These are phyloP conservation scores for Pyrgilauda ruficollis DNA, from an alignment of 2,113 vertebrate species.

Conservation along the genomic window DNA sequence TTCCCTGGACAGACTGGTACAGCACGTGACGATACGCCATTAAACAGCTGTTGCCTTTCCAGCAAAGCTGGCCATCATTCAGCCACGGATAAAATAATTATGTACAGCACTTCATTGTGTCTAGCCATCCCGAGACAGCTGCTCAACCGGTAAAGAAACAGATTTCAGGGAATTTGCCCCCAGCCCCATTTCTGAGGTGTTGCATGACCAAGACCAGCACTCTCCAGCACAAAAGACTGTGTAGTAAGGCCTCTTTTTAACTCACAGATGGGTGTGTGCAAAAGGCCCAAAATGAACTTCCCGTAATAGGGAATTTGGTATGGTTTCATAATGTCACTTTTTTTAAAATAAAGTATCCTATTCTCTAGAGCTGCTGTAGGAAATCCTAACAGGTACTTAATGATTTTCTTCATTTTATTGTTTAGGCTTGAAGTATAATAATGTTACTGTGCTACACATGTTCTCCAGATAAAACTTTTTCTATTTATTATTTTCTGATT, in stretches of 20 bases:
- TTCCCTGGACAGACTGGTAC: background rate
- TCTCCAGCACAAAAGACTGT: background rate
- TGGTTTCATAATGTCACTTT: background rate
- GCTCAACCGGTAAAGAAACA: background rate
- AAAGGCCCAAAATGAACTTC: background rate
- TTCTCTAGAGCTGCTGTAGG: background rate
- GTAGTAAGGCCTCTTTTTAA: background rate
- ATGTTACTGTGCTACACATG: background rate
- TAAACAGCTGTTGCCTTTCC: constrained; percentile 38
- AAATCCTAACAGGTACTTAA: background rate
- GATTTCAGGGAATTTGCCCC: background rate
- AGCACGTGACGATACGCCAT: background rate
- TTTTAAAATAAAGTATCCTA: background rate
- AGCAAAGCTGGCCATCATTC: constrained; percentile 2
- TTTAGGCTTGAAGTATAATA: constrained; percentile 2
- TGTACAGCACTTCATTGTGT: background rate
- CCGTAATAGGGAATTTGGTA: background rate
- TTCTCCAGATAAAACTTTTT: constrained; percentile 1
- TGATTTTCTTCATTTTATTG: constrained; percentile 1
- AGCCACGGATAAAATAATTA: constrained; percentile 29
- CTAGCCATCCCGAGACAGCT: background rate
- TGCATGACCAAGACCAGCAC: background rate
- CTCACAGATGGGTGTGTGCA: background rate
- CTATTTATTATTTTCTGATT: constrained; percentile 27
- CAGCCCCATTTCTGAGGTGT: background rate